Evolutionary conservation across 2,113 vertebrate genomes (phyloP).

Genomic region (Upupa epops): DNA sequence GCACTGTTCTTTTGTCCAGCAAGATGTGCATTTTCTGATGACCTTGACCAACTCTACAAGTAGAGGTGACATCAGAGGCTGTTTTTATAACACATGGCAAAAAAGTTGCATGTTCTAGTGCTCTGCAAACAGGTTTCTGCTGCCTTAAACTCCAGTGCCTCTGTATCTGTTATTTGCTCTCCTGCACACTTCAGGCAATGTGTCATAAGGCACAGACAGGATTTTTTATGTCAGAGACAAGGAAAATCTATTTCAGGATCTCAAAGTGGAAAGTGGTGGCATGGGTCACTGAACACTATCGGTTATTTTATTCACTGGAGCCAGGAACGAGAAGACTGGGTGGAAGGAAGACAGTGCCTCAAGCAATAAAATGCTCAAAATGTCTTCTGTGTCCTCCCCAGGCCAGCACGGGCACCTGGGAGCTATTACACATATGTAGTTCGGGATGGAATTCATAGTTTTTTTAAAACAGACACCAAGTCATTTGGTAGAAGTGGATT

Average conservation of each 20-base stretch:
- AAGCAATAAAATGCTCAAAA: background rate
- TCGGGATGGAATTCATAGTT: background rate
- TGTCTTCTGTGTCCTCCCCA: background rate
- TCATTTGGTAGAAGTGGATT: background rate
- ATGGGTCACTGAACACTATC: background rate
- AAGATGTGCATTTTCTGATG: background rate
- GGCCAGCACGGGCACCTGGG: background rate
- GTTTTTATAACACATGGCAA: background rate
- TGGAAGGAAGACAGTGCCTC: background rate
- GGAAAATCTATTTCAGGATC: constrained; percentile 52
- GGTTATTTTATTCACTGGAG: background rate
- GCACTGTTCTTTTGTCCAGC: background rate
- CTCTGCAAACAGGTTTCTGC: background rate
- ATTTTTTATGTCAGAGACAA: background rate
- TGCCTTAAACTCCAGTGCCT: background rate
- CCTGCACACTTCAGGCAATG: background rate
- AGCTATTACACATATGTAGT: background rate
- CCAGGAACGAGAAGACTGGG: background rate
- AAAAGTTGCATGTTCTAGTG: background rate
- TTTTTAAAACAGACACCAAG: background rate
- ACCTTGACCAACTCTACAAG: background rate
- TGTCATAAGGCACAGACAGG: background rate
- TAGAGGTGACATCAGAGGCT: background rate
- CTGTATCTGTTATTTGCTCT: background rate
- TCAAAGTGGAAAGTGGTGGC: background rate